A percentile compares a stretch with the other conserved stretches of the same genome.
Evolutionary conservation across 2,888 invertebrate genomes (phyloP).

Genomic region (Germaria angustata): DNA sequence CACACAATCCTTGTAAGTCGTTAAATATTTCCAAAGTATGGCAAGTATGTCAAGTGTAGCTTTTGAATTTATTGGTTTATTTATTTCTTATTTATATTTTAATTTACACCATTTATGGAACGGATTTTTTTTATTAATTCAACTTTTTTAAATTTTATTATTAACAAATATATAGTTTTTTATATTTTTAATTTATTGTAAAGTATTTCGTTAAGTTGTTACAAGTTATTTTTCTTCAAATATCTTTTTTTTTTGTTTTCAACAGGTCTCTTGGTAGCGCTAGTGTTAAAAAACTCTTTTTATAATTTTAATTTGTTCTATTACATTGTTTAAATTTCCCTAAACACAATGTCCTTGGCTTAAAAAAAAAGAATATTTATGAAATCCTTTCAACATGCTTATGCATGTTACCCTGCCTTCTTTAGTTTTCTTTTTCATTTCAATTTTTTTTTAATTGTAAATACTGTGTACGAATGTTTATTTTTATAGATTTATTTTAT

Average conservation of each 20-base stretch:
- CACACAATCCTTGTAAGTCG: background rate
- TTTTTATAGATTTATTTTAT: background rate
- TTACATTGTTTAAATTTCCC: conserved; percentile 47
- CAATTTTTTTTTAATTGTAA: background rate
- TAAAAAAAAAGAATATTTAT: background rate
- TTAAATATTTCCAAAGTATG: background rate
- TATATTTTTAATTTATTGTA: conserved; percentile 28
- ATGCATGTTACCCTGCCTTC: background rate
- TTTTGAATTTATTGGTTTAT: background rate
- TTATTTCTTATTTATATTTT: background rate
- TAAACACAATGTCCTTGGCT: conserved; percentile 46
- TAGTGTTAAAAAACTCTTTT: conserved; percentile 16
- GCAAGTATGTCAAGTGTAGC: background rate
- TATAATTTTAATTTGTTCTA: conserved; percentile 7
- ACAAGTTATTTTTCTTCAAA: background rate
- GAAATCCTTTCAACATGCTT: background rate
- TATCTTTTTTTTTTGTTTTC: background rate
- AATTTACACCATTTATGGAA: conserved; percentile 34
- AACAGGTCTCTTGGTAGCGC: conserved; percentile 64
- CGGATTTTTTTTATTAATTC: conserved; percentile 34
- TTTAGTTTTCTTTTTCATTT: background rate
- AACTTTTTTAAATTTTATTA: background rate
- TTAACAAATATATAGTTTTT: background rate
- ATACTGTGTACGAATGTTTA: background rate
- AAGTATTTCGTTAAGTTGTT: conserved; percentile 36